A percentile compares a stretch with the other conserved stretches of the same genome.
Evolutionary conservation across 2,888 invertebrate species (phyloP).

Genomic region (Yponomeuta evonymella): DNA sequence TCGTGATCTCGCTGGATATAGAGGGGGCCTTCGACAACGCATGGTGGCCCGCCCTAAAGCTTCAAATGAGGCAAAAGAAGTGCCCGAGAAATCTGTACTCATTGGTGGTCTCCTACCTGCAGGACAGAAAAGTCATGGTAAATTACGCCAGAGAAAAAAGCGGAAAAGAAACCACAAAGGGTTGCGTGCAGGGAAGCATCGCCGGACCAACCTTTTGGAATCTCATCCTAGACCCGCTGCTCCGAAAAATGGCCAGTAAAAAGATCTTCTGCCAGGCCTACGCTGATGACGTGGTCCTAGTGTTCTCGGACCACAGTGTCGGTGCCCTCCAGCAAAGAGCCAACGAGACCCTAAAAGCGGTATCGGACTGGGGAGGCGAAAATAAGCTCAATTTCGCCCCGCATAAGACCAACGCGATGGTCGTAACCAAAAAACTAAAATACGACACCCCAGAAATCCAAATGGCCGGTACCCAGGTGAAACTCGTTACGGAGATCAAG

Average conservation of each 20-base stretch:
- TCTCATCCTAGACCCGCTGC: conserved; percentile 21
- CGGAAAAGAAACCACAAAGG: conserved; percentile 19
- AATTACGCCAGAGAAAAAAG: conserved; percentile 19
- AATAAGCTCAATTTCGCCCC: conserved; percentile 23
- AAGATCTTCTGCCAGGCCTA: conserved; percentile 23
- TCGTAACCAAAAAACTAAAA: not conserved
- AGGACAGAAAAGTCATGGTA: conserved; percentile 15
- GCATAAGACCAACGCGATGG: conserved; percentile 19
- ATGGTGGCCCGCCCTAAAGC: not conserved
- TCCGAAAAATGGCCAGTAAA: not conserved
- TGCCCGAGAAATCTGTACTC: not conserved
- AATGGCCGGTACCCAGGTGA: too few species aligned
- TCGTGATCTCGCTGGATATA: too few species aligned
- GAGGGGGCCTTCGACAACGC: too few species aligned
- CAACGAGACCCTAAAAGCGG: conserved; percentile 9
- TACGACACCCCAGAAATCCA: conserved; percentile 11
- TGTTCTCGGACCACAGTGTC: conserved; percentile 1
- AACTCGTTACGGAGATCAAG: too few species aligned
- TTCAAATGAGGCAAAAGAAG: not conserved
- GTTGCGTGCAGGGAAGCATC: conserved; percentile 24
- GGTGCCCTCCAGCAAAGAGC: conserved; percentile 4
- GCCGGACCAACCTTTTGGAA: conserved; percentile 25
- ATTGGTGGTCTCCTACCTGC: conserved; percentile 18
- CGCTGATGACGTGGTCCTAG: conserved; percentile 25
- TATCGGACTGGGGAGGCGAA: conserved; percentile 19